Base-by-base conservation (phyloP, 1,140 invertebrate genomes). In the Euwallacea fornicatus region DNA sequence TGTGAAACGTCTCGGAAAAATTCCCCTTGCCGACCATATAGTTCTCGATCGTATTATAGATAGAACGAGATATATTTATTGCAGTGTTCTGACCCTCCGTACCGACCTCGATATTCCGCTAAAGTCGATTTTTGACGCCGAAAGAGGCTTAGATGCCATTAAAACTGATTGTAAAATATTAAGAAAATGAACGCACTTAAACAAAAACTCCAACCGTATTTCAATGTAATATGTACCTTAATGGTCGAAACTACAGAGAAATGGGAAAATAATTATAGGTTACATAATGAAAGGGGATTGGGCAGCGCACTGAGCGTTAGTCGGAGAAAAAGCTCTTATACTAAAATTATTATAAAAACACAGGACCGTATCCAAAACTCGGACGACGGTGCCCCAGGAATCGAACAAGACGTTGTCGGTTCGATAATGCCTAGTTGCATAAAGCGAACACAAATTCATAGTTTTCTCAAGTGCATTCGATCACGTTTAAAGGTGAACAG, bases 401-500 rank as follows among this genome's bases (percentile, higher is more conserved):
- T 33, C 4, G 4, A 33, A 33, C 21, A 33, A 33, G 21, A 33
- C 21, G 21, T 33, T 2, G 21, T n/a, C n/a, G n/a, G n/a, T n/a
- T n/a, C n/a, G n/a, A n/a, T n/a, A n/a, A 33, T 33, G 1, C 21
- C 21, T n/a, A 33, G 21, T 33, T 33, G 21, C 21, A 33, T 33
- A 33, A 33, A 33, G 21, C 21, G 21, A 33, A 33, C 21, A 33
- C 21, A 33, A 33, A 33, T 33, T 33, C 21, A 33, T 4, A 33
- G 21, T 33, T 33, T 4, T 33, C 21, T 33, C 21, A 33, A 66
- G 15, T 68, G 66, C 56, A 68, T 60, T 68, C 60, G 55, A 60
- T 68, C 66, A 68, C 66, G 66, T 68, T 68, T 60, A 68, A 68
- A 68, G 66, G 66, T 68, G 42, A 68, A 68, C 66, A 68, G 56